Conservation (phyloP, 2,113 vertebrate species). For the Equus przewalskii region DNA sequence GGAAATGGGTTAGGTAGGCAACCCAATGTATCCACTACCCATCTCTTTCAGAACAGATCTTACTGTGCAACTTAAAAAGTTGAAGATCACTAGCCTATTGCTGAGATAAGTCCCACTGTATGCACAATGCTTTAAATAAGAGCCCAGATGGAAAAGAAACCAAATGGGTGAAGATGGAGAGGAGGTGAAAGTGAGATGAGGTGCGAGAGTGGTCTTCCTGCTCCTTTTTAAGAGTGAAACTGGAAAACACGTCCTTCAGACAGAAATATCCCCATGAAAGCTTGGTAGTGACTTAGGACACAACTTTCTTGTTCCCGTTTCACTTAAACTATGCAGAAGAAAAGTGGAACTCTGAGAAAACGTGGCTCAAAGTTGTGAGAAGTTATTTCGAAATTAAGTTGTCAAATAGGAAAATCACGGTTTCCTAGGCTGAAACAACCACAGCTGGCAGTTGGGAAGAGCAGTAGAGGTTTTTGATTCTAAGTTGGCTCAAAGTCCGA, state of each 20-base stretch:
- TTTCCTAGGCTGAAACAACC: conserved; percentile 53
- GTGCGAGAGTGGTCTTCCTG: background rate
- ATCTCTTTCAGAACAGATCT: background rate
- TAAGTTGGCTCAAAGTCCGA: conserved; percentile 51
- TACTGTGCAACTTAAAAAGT: background rate
- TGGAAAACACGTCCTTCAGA: background rate
- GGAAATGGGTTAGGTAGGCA: background rate
- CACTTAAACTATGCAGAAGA: background rate
- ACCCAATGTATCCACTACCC: background rate
- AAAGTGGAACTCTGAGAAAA: conserved; percentile 30
- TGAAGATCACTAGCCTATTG: background rate
- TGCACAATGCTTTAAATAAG: background rate
- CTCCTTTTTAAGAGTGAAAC: background rate
- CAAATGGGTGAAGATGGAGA: background rate
- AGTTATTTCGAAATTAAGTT: conserved; percentile 73
- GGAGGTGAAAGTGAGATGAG: background rate
- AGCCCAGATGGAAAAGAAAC: background rate
- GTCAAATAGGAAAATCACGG: conserved; percentile 59
- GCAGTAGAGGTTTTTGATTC: conserved; percentile 60
- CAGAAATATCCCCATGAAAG: background rate
- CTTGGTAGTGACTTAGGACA: background rate
- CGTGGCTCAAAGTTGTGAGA: conserved; percentile 52
- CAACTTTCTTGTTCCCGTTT: conserved; percentile 16
- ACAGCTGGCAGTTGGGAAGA: conserved; percentile 66
- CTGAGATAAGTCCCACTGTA: background rate